Evolutionary conservation across 2,797 vertebrate species (phyloP).

Genomic region (Sebastes reedi): DNA sequence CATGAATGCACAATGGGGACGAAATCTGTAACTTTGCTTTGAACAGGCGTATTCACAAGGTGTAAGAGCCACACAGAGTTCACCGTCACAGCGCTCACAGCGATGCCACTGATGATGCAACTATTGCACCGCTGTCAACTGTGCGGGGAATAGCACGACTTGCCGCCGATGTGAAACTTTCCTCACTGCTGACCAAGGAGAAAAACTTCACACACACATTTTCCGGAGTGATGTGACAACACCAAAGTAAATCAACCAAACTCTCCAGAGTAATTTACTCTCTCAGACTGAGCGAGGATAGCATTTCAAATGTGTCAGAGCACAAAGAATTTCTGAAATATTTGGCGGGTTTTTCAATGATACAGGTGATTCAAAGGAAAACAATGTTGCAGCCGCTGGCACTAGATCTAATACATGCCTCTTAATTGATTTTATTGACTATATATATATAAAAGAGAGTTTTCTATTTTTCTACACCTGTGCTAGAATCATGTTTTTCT

Average conservation of each 20-base stretch:
- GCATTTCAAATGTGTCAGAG: background rate
- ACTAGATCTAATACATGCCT: background rate
- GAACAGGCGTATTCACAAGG: conserved; percentile 9
- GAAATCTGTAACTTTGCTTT: background rate
- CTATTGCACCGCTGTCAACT: conserved; percentile 27
- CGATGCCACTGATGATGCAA: conserved; percentile 37
- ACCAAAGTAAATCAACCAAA: conserved; percentile 8
- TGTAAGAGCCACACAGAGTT: conserved; percentile 37
- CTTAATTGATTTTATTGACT: background rate
- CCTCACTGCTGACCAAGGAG: conserved; percentile 42
- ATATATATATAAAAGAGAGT: background rate
- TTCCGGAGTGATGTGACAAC: conserved; percentile 19
- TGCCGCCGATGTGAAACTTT: conserved; percentile 15
- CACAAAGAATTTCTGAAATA: conserved; percentile 9
- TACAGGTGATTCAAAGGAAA: background rate
- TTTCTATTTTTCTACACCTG: background rate
- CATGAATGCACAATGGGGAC: background rate
- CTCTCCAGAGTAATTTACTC: conserved; percentile 18
- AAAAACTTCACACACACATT: conserved; percentile 20
- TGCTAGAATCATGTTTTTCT: background rate
- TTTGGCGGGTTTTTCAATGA: conserved; percentile 10
- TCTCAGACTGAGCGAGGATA: conserved; percentile 2
- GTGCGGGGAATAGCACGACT: background rate
- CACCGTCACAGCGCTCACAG: background rate
- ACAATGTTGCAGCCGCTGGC: background rate